Conservation (phyloP, 2,888 invertebrate genomes). For the Eristalis tenax region DNA sequence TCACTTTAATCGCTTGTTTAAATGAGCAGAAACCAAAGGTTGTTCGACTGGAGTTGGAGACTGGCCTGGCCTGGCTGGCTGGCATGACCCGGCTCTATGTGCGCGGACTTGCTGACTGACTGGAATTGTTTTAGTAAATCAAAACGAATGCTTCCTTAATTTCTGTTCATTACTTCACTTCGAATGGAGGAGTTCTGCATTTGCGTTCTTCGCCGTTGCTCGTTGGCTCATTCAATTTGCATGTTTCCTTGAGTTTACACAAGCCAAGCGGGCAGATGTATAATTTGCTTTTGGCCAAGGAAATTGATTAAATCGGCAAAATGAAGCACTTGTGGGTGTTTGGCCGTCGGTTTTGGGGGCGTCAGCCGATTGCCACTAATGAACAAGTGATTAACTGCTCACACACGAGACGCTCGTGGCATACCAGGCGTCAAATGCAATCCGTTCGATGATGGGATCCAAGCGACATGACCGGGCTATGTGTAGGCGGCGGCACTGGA, state of each 20-base stretch:
- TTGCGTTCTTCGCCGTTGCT: background rate
- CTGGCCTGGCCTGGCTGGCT: slow-evolving; percentile 19
- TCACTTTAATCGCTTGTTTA: slow-evolving; percentile 63
- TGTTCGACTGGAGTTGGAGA: slow-evolving; percentile 21
- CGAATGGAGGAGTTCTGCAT: slow-evolving; percentile 47
- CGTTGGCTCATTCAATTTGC: slow-evolving; percentile 35
- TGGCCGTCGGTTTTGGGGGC: background rate
- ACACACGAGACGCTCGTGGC: background rate
- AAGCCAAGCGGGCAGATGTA: background rate
- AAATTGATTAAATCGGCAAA: background rate
- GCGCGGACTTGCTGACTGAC: background rate
- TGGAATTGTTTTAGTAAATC: slow-evolving; percentile 67
- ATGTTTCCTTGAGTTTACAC: slow-evolving; percentile 29
- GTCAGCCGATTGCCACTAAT: background rate
- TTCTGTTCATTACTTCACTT: slow-evolving; percentile 54
- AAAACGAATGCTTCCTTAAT: slow-evolving; percentile 66
- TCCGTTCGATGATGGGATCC: background rate
- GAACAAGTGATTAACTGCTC: no score
- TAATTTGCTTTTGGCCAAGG: slow-evolving; percentile 3
- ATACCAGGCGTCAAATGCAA: background rate
- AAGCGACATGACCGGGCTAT: background rate
- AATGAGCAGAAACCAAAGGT: slow-evolving; percentile 64
- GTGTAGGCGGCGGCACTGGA: background rate
- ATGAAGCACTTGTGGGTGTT: background rate
- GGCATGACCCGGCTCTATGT: background rate